Conservation (phyloP, 35 echinoderm and acorn worm species). For the Lytechinus pictus region DNA sequence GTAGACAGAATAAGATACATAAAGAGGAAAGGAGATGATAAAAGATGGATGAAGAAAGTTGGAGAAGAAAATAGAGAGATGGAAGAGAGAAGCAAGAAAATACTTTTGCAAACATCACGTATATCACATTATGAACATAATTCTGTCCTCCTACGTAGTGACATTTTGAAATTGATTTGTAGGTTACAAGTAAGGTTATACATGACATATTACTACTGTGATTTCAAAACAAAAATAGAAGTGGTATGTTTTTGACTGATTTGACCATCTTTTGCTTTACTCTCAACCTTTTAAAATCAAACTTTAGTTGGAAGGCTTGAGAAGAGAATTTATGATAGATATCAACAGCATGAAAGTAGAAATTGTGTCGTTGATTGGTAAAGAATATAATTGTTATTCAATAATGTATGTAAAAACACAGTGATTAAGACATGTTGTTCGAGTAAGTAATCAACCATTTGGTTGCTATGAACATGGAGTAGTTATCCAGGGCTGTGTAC, state of each 20-base stretch:
- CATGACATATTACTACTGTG: background rate
- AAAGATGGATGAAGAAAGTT: background rate
- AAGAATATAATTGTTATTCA: no score
- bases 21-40: no score
- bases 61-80: background rate
- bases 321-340: no score
- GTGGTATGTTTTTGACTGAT: background rate
- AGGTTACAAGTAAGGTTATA: background rate
- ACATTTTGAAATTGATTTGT: background rate
- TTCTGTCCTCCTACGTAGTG: conserved; percentile 16
- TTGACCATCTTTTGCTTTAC: background rate
- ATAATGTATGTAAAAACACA: no score
- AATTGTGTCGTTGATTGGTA: no score
- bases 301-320: background rate
- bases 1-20: no score
- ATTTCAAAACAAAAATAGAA: background rate
- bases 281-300: background rate
- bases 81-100: background rate
- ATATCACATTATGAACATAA: background rate
- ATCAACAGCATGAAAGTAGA: no score
- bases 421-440: no score
- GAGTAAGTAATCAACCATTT: no score
- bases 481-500: no score
- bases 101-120: background rate
- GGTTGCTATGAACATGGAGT: no score